These are phyloP conservation scores for Gastrophysa polygoni DNA, from an alignment of 2,888 invertebrate species.

Conservation along the genomic window DNA sequence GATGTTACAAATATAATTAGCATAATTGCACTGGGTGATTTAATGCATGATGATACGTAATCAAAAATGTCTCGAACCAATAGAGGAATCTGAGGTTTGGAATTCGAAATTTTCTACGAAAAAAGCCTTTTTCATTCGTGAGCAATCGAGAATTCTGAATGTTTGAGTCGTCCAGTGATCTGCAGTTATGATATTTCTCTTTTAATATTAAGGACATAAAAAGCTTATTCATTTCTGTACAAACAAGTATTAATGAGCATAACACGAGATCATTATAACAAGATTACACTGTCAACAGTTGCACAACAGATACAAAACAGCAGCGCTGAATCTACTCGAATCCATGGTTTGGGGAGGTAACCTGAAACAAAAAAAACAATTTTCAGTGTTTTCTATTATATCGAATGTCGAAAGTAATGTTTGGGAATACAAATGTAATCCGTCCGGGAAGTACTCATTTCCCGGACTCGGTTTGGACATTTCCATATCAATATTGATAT, in stretches of 20 bases:
- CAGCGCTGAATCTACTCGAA: constrained; percentile 42
- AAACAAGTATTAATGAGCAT: constrained; percentile 58
- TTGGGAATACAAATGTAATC: no score
- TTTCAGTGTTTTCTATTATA: background rate
- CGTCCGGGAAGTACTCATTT: no score
- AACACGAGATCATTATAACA: constrained; percentile 59
- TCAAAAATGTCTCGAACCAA: no score
- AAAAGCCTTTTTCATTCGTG: background rate
- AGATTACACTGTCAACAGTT: constrained; percentile 50
- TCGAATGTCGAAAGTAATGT: no score
- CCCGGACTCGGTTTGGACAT: no score
- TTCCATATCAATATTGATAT: no score
- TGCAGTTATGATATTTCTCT: constrained; percentile 24
- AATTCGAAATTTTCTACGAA: no score
- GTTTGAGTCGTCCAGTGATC: constrained; percentile 13
- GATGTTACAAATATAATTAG: no score
- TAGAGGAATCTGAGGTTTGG: no score
- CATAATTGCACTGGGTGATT: no score
- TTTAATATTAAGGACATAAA: constrained; percentile 46
- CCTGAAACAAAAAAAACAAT: constrained; percentile 45
- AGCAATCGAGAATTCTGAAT: background rate
- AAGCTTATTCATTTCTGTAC: constrained; percentile 53
- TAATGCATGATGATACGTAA: no score
- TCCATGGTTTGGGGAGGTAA: constrained; percentile 39
- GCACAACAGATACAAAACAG: constrained; percentile 49